Evolutionary conservation across 2,113 vertebrate species (phyloP).

Genomic region (Platysteira castanea): DNA sequence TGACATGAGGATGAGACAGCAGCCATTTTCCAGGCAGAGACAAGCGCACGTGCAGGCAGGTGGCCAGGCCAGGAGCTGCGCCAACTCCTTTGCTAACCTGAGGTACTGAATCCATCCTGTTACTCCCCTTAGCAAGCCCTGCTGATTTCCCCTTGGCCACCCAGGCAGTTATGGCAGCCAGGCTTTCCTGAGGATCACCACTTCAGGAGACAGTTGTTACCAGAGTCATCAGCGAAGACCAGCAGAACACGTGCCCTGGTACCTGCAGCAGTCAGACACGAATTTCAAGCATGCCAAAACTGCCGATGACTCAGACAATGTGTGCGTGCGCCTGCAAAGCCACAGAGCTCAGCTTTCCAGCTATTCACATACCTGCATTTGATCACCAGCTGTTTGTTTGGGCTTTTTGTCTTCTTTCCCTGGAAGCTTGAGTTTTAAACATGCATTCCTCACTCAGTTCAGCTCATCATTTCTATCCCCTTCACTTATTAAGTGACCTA

Average conservation of each 20-base stretch:
- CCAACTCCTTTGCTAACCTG: neutral
- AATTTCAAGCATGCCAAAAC: slow-evolving; percentile 24
- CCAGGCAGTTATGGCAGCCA: neutral
- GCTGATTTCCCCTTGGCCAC: neutral
- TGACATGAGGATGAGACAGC: neutral
- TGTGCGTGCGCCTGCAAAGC: neutral
- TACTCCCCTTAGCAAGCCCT: neutral
- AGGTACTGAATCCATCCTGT: neutral
- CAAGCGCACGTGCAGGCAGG: accelerated
- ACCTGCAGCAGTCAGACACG: neutral
- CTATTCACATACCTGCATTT: neutral
- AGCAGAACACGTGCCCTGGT: neutral
- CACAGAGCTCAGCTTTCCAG: neutral
- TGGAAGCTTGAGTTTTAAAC: neutral
- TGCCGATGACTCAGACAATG: neutral
- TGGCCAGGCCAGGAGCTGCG: neutral
- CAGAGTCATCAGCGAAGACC: neutral
- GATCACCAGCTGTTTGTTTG: neutral
- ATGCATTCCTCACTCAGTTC: neutral
- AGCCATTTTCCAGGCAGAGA: neutral
- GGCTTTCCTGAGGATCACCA: neutral
- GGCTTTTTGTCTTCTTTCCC: neutral
- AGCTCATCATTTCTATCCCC: neutral
- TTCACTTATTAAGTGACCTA: neutral
- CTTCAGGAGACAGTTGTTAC: neutral